These are phyloP conservation scores for Drymodes brunneopygia DNA, from an alignment of 2,113 vertebrate genomes.

Conservation along the genomic window DNA sequence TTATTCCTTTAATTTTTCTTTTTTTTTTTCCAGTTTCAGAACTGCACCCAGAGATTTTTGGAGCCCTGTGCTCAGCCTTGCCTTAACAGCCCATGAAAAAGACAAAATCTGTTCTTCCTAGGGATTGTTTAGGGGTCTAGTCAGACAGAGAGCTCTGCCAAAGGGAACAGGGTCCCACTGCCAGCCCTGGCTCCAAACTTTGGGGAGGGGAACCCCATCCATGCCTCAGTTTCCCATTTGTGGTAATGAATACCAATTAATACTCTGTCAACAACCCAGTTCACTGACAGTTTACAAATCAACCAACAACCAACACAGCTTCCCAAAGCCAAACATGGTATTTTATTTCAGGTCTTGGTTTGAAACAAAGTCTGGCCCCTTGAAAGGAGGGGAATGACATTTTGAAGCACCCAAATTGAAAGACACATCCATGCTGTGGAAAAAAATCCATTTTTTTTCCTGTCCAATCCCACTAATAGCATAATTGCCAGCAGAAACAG, in stretches of 20 bases:
- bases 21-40: background rate
- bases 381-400: background rate
- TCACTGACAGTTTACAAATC: background rate
- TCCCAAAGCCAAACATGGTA: background rate
- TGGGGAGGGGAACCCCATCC: background rate
- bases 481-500: background rate
- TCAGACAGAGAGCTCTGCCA: background rate
- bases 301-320: background rate
- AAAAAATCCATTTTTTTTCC: background rate
- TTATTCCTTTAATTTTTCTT: background rate
- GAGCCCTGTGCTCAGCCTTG: background rate
- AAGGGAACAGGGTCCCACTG: background rate
- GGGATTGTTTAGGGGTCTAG: background rate
- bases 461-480: background rate
- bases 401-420: background rate
- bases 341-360: background rate
- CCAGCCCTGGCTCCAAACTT: background rate
- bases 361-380: background rate
- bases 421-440: background rate
- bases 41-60: background rate
- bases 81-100: background rate
- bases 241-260: background rate
- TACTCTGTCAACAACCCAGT: background rate
- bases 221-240: background rate
- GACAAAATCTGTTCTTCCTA: fast-evolving